phyloP scores from a whole-genome alignment of 2,888 invertebrate species.

The Eristalis pertinax region DNA sequence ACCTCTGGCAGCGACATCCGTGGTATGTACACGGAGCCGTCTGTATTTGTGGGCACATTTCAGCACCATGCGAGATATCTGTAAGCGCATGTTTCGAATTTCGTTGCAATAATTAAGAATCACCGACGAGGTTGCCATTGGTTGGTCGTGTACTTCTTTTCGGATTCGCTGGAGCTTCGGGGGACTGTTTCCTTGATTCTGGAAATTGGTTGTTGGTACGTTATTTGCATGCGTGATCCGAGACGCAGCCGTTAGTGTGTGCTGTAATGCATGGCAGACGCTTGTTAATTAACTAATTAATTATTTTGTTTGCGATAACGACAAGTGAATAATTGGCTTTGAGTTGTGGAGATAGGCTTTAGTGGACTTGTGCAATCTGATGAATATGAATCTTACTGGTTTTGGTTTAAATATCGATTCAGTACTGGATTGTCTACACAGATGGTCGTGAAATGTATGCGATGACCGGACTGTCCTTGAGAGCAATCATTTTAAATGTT shows the following conservation, averaged over 20 bases:
- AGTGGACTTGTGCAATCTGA: not conserved
- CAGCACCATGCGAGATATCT: conserved; percentile 74
- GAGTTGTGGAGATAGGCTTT: not conserved
- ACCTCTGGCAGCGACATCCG: conserved; percentile 38
- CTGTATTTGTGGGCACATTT: conserved; percentile 49
- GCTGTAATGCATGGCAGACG: conserved; percentile 76
- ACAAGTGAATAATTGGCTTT: conserved; percentile 77
- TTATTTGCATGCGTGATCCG: conserved; percentile 73
- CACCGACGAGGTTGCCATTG: conserved; percentile 51
- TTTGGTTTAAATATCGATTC: not conserved
- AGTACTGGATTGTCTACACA: not conserved
- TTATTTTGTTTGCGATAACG: conserved; percentile 79
- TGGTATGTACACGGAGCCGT: conserved; percentile 8
- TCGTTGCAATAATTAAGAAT: conserved; percentile 65
- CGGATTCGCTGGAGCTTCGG: conserved; percentile 19
- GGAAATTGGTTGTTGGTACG: conserved; percentile 41
- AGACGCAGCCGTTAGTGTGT: conserved; percentile 36
- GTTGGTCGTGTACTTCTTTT: conserved; percentile 2
- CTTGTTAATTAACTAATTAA: conserved; percentile 81
- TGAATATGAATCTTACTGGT: not conserved
- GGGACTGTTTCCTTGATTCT: conserved; percentile 31
- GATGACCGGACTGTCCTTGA: too few species aligned
- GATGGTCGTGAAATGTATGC: not conserved
- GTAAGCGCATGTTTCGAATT: conserved; percentile 76
- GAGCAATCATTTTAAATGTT: too few species aligned